These are phyloP conservation scores for Hoplodrina blanda DNA, from an alignment of 2,888 invertebrate genomes.

Conservation along the genomic window DNA sequence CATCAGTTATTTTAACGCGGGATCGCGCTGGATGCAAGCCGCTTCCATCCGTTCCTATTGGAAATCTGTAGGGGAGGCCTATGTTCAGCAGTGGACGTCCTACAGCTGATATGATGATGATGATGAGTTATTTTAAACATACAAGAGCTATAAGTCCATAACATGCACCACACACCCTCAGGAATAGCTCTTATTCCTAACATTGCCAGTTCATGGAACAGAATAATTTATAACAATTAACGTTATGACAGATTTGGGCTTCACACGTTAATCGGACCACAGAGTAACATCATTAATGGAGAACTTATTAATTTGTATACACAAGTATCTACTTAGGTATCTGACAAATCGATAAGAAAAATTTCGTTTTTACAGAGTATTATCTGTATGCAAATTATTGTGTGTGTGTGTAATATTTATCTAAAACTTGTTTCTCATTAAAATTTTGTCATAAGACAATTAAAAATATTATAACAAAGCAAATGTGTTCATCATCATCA, in stretches of 20 bases:
- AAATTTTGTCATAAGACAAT: background rate
- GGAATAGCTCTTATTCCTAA: conserved; percentile 58
- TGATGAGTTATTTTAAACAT: background rate
- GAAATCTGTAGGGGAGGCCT: too few species aligned
- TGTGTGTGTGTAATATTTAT: too few species aligned
- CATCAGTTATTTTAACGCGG: background rate
- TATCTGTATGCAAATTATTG: too few species aligned
- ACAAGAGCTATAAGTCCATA: background rate
- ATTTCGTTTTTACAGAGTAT: too few species aligned
- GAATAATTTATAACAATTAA: conserved; percentile 70
- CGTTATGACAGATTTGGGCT: conserved; percentile 73
- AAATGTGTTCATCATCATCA: too few species aligned
- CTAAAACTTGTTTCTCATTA: background rate
- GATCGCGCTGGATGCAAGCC: too few species aligned
- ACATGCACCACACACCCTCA: conserved; percentile 33
- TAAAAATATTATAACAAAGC: too few species aligned
- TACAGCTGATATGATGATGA: too few species aligned
- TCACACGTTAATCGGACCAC: conserved; percentile 54
- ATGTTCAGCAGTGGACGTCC: too few species aligned
- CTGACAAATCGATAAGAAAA: too few species aligned
- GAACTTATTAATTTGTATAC: background rate
- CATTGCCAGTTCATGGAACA: conserved; percentile 66
- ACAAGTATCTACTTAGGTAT: too few species aligned
- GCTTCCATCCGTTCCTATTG: too few species aligned
- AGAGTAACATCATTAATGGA: conserved; percentile 31